These are phyloP conservation scores for Eledona agricola DNA, from an alignment of 2,888 invertebrate genomes.

Conservation along the genomic window DNA sequence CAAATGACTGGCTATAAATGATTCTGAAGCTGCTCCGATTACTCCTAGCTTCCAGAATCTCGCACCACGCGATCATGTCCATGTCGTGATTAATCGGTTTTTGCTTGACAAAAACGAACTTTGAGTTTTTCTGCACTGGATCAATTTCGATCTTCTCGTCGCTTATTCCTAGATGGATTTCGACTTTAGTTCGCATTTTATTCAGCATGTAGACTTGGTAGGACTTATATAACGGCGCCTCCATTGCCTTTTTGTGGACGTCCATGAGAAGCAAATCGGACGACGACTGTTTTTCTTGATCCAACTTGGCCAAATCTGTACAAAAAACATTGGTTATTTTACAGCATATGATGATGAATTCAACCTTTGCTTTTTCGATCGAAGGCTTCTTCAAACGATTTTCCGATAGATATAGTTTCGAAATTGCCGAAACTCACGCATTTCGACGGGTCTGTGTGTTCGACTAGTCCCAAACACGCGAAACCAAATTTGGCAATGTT, in stretches of 20 bases:
- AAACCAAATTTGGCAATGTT: slow-evolving; percentile 94
- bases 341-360: neutral
- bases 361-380: slow-evolving; percentile 27
- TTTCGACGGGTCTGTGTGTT: slow-evolving; percentile 68
- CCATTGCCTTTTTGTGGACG: slow-evolving; percentile 80
- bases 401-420: slow-evolving; percentile 36
- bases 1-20: slow-evolving; percentile 66
- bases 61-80: slow-evolving; percentile 88
- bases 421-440: slow-evolving; percentile 56
- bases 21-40: slow-evolving; percentile 78
- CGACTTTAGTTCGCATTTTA: slow-evolving; percentile 82
- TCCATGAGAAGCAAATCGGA: slow-evolving; percentile 73
- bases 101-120: slow-evolving; percentile 68
- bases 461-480: slow-evolving; percentile 86
- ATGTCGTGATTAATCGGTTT: slow-evolving; percentile 87
- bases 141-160: slow-evolving; percentile 93
- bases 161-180: slow-evolving; percentile 87
- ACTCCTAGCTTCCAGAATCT: slow-evolving; percentile 75
- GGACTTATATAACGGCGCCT: slow-evolving; percentile 87
- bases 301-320: slow-evolving; percentile 45
- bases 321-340: slow-evolving; percentile 1
- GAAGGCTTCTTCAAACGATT: slow-evolving; percentile 29
- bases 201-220: slow-evolving; percentile 81
- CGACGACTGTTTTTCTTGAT: slow-evolving; percentile 59
- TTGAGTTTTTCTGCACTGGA: slow-evolving; percentile 75